These are phyloP conservation scores for Stramonita haemastoma DNA, from an alignment of 2,888 invertebrate genomes.

Conservation along the genomic window DNA sequence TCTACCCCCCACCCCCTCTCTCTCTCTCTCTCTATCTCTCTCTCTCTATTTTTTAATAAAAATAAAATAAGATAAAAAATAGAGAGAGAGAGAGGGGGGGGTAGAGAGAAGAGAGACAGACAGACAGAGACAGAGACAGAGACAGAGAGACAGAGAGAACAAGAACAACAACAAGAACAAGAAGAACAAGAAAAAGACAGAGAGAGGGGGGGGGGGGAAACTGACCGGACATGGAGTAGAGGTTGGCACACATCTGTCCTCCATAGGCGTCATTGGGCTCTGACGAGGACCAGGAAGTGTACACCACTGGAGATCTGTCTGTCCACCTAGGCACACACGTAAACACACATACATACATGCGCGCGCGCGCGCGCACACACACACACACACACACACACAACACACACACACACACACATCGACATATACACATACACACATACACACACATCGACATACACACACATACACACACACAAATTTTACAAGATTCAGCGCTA, in stretches of 20 bases:
- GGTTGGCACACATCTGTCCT: conserved; percentile 63
- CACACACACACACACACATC: background rate
- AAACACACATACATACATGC: background rate
- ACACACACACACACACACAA: background rate
- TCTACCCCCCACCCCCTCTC: too few species aligned
- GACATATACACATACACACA: too few species aligned
- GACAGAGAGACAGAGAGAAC: background rate
- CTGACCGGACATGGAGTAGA: conserved; percentile 50
- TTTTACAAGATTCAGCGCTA: too few species aligned
- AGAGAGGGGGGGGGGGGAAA: background rate
- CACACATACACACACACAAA: background rate
- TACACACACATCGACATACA: background rate
- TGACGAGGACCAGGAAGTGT: conserved; percentile 57
- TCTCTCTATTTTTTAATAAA: too few species aligned
- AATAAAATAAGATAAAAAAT: too few species aligned
- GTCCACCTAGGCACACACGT: conserved; percentile 58
- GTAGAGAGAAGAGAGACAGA: background rate
- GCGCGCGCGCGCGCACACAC: background rate
- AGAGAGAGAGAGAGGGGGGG: too few species aligned
- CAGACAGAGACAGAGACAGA: background rate
- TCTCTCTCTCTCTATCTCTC: too few species aligned
- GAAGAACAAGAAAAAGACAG: background rate
- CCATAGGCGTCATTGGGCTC: conserved; percentile 69
- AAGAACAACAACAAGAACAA: background rate
- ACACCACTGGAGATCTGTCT: conserved; percentile 60